Evolutionary conservation across 1,140 invertebrate genomes (phyloP), one percentile per base, ranked within the genome.

Genomic region (Drosophila micromelanica): DNA sequence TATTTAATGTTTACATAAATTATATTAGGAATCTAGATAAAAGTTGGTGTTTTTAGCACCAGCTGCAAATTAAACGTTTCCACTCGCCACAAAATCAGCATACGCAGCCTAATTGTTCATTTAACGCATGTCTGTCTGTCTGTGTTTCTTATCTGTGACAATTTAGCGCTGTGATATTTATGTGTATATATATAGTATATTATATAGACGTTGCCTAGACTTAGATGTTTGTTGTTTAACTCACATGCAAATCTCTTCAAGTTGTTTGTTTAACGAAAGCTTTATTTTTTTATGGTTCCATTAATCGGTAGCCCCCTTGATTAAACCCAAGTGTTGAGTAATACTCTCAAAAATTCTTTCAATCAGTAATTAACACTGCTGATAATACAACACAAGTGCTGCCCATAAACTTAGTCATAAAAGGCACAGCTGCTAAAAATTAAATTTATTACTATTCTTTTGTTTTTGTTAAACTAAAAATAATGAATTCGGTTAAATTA

Each of bases 81-180:
- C 79, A 72, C 57, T 59, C 32, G 57, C 20, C 32, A 32, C 9
- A 15, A 55, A 38, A 55, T 4, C 40, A 42, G 32, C 48, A 57
- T 43, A 74, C 75, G 55, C 60, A 70, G 77, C 78, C 71, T 80
- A 80, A 80, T 80, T 80, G 75, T 51, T 32, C 40, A 73, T 42
- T 63, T n/a, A 13, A 12, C 23, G 1, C 9, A 35, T 9, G 8
- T 35, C 1, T 17, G 11, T 49, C 1, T 12, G 45, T 51, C 30
- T 46, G 30, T 20, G 11, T 15, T 35, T 37, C 27, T 23, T 56
- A 40, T 37, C 38, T 51, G 2, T 23, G 46, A 32, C 62, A 67
- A 59, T 67, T 67, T 57, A 54, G 30, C 13, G 32, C 17, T 23
- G 37, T 15, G 30, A 32, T 54, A 30, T n/a, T 0, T 23, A 23